Conservation (phyloP, 2,888 invertebrate species). For the Megastigmus dorsalis region DNA sequence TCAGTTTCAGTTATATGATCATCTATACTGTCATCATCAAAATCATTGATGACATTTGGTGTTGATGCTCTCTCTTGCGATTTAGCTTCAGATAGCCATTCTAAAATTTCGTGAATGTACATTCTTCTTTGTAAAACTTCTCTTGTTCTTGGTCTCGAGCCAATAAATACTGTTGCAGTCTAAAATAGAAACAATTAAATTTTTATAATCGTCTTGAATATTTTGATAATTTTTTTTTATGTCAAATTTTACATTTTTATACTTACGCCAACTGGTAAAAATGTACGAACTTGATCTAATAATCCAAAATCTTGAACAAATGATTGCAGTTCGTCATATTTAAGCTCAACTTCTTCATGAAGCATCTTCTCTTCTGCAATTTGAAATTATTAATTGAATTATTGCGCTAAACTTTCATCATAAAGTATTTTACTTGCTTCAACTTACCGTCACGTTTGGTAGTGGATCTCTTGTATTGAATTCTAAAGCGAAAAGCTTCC, state of each 20-base stretch:
- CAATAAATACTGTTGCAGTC: slow-evolving; percentile 81
- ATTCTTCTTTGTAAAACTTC: slow-evolving; percentile 86
- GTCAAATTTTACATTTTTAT: background rate
- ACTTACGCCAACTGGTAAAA: slow-evolving; percentile 76
- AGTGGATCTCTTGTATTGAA: slow-evolving; percentile 89
- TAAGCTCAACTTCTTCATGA: slow-evolving; percentile 84
- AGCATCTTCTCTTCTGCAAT: slow-evolving; percentile 83
- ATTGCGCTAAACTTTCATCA: background rate
- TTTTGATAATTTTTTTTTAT: background rate
- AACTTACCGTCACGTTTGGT: slow-evolving; percentile 83
- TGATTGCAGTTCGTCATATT: slow-evolving; percentile 81
- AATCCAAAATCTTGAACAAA: slow-evolving; percentile 77
- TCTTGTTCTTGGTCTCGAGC: slow-evolving; percentile 84
- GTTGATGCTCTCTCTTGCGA: slow-evolving; percentile 74
- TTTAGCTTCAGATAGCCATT: slow-evolving; percentile 84
- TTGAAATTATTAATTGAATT: slow-evolving; percentile 25
- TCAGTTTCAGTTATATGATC: slow-evolving; percentile 59
- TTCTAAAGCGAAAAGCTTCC: slow-evolving; percentile 91
- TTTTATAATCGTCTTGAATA: background rate
- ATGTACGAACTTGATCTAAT: slow-evolving; percentile 75
- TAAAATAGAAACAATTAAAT: no score
- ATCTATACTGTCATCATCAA: slow-evolving; percentile 61
- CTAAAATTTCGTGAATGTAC: slow-evolving; percentile 84
- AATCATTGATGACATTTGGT: slow-evolving; percentile 47
- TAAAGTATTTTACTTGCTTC: background rate